These are phyloP conservation scores for Hyalella azteca DNA, from an alignment of 2,888 invertebrate species.

Conservation along the genomic window DNA sequence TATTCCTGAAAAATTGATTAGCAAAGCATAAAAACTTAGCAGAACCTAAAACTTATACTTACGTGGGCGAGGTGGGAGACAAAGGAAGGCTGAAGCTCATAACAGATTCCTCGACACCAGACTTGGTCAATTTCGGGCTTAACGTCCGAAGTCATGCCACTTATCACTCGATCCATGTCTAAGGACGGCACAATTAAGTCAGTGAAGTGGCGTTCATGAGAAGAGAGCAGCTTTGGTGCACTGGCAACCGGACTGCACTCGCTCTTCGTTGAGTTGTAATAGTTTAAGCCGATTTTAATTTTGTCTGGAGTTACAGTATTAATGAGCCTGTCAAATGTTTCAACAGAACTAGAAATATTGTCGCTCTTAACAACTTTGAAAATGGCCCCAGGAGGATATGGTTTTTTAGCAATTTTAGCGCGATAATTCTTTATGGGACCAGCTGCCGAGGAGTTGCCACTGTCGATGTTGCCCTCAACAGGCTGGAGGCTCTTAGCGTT, in stretches of 20 bases:
- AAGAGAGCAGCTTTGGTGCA: not conserved
- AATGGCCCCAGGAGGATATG: not conserved
- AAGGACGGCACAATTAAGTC: not conserved
- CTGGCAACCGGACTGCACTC: not conserved
- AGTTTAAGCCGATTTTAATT: not conserved
- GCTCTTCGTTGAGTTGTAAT: not conserved
- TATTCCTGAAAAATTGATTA: no score
- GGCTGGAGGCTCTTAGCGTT: not conserved
- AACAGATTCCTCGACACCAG: slow-evolving; percentile 1
- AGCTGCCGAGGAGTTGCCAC: not conserved
- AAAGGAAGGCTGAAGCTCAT: no score
- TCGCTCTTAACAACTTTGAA: slow-evolving; percentile 27
- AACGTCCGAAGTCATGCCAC: not conserved
- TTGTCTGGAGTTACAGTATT: not conserved
- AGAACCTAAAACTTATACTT: no score
- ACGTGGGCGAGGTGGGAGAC: no score
- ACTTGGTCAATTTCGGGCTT: slow-evolving; percentile 19
- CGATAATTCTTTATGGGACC: slow-evolving; percentile 37
- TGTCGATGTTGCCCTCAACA: not conserved
- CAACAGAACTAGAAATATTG: not conserved
- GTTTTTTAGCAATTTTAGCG: slow-evolving; percentile 27
- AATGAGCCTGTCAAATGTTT: not conserved
- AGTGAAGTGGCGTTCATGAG: no score
- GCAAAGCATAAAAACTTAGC: no score
- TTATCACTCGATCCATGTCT: not conserved